These are phyloP conservation scores for Ostrea denselamellosa DNA, from an alignment of 1,140 invertebrate species.

Conservation along the genomic window DNA sequence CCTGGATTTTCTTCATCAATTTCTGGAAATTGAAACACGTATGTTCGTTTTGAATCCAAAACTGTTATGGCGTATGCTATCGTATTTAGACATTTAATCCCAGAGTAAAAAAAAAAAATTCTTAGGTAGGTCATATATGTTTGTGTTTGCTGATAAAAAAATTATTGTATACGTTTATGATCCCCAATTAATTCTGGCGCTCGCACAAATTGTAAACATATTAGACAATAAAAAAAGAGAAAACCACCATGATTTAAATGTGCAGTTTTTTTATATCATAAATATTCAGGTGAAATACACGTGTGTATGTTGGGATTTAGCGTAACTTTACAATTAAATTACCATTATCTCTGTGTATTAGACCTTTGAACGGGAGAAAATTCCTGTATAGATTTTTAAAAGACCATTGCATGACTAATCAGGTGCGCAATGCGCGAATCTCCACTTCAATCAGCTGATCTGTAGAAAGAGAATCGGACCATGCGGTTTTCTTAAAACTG, in stretches of 20 bases:
- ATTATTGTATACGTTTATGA: no score
- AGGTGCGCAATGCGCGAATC: not conserved
- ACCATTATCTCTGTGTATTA: no score
- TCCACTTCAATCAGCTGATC: slow-evolving; percentile 9
- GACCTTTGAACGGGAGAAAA: not conserved
- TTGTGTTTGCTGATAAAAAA: no score
- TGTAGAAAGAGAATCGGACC: not conserved
- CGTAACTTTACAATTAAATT: no score
- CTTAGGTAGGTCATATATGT: no score
- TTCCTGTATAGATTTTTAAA: slow-evolving; percentile 25
- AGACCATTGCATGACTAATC: slow-evolving; percentile 1
- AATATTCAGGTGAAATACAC: no score
- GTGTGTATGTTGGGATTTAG: no score
- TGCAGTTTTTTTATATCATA: not conserved
- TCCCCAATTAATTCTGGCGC: not conserved
- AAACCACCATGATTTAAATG: not conserved
- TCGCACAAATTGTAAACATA: not conserved
- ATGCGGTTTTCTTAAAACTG: not conserved
- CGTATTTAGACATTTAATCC: no score
- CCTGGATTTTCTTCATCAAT: not conserved
- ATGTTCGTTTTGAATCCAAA: no score
- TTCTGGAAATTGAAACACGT: not conserved
- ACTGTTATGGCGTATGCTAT: no score
- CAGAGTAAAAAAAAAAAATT: no score
- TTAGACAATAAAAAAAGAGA: not conserved